Percentiles rank a stretch among this genome's conserved stretches.
Evolutionary conservation across 2,113 vertebrate genomes (phyloP).

Genomic region (Podilymbus podiceps): DNA sequence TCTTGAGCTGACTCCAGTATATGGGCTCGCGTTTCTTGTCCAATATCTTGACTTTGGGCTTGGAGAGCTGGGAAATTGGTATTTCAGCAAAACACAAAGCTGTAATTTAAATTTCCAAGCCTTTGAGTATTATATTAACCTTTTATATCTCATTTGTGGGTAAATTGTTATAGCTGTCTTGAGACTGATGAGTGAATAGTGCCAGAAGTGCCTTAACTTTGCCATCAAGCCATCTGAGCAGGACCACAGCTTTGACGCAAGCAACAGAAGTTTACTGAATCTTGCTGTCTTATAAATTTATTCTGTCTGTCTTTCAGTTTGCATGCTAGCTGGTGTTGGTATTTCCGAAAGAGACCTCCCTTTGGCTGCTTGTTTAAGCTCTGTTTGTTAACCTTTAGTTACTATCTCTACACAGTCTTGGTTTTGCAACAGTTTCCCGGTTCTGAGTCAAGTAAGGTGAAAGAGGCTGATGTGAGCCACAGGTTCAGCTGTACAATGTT

Average conservation of each 20-base stretch:
- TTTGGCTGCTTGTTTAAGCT: not conserved
- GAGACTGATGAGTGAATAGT: not conserved
- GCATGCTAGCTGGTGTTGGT: not conserved
- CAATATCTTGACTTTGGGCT: not conserved
- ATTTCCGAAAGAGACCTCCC: not conserved
- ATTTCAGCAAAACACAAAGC: not conserved
- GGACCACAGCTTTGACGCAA: not conserved
- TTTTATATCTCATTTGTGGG: not conserved
- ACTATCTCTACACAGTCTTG: not conserved
- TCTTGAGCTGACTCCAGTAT: rapidly evolving
- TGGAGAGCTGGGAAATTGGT: not conserved
- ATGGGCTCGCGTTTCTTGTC: not conserved
- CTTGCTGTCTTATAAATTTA: not conserved
- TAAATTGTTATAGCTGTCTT: not conserved
- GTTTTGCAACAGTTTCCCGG: not conserved
- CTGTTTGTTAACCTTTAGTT: not conserved
- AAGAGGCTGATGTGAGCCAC: not conserved
- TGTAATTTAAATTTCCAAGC: not conserved
- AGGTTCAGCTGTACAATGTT: not conserved
- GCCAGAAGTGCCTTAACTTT: not conserved
- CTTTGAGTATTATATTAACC: not conserved
- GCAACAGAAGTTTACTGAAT: not conserved
- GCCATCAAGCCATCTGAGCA: not conserved
- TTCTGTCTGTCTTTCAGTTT: not conserved
- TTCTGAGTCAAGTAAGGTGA: not conserved